Conservation (phyloP, 2,113 vertebrate species). For the Rhynchomys soricoides region DNA sequence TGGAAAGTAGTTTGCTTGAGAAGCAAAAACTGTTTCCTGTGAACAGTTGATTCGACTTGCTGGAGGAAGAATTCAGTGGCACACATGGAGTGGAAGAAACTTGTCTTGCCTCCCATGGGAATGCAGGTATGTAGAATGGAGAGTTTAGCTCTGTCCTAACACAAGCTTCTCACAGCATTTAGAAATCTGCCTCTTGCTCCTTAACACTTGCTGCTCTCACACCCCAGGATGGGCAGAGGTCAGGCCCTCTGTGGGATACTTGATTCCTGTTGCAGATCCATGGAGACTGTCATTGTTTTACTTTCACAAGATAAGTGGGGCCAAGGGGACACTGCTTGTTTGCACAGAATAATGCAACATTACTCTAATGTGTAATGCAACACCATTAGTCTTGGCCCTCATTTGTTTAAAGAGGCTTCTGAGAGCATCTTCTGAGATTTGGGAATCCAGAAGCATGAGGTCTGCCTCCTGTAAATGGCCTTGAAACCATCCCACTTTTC, state of each 20-base stretch:
- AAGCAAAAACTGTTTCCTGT: slow-evolving; percentile 23
- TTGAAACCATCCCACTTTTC: not conserved
- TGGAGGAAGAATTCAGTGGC: slow-evolving; percentile 52
- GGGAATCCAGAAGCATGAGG: not conserved
- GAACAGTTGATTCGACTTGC: slow-evolving; percentile 44
- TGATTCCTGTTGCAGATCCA: slow-evolving; percentile 18
- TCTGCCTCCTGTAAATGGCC: not conserved
- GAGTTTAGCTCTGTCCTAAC: not conserved
- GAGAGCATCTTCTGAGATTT: not conserved
- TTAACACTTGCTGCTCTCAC: slow-evolving; percentile 35
- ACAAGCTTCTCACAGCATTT: not conserved
- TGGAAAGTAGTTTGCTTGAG: not conserved
- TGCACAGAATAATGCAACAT: not conserved
- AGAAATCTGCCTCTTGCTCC: not conserved
- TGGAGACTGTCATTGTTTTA: not conserved
- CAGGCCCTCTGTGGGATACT: not conserved
- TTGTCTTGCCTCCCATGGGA: slow-evolving; percentile 44
- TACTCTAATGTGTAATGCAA: not conserved
- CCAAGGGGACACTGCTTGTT: not conserved
- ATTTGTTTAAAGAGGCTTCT: not conserved
- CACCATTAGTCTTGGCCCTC: not conserved
- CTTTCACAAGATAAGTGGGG: not conserved
- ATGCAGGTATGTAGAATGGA: not conserved
- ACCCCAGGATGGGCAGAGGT: not conserved
- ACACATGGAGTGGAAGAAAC: slow-evolving; percentile 37